Base-by-base conservation (phyloP, 2,888 invertebrate genomes). In the Cyclophora albipunctata region DNA sequence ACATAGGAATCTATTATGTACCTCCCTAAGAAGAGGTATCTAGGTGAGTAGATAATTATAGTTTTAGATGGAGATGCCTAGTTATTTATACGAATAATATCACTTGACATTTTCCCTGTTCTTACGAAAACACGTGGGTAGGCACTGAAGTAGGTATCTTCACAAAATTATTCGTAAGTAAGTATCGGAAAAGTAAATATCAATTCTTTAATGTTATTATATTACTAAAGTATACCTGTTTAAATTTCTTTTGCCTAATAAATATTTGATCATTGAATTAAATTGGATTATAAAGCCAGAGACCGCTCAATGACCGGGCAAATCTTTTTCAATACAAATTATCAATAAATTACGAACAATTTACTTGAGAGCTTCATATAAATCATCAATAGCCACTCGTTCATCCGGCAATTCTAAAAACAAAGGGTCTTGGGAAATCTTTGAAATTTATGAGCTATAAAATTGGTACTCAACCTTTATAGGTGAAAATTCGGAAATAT, bases 371-470 rank as follows among this genome's bases (percentile, higher is more conserved):
- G 68, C 66, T 65, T 63, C 56, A 58, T 59, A 63, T 69, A 67
- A 65, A 69, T 66, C 64, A 67, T 69, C 69, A 66, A 70, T 72
- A 67, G 63, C 62, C 65, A 69, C 66, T 67, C 64, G 66, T 59
- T 73, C 67, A 71, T 69, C 64, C 61, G 51, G 58, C 52, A 59
- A 67, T 68, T 64, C 66, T 67, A 65, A 69, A 73, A 69, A 69
- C 71, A 76, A 71, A 69, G 69, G 73, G 70, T 68, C 66, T 55
- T 59, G 54, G 53, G 51, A 61, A 59, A 71, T 69, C 66, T 70
- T 67, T 64, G 57, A 58, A 74, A 77, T 78, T 78, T 78, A 77
- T 71, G 75, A 70, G 61, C 68, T 63, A 70, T 72, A 70, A 75
- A 78, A 77, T 72, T 64, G 69, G 65, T 63, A 60, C 55, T 54